Percentiles rank a stretch among this genome's conserved stretches.
These are phyloP conservation scores for Hecatera dysodea DNA, from an alignment of 2,888 invertebrate genomes.

Conservation along the genomic window DNA sequence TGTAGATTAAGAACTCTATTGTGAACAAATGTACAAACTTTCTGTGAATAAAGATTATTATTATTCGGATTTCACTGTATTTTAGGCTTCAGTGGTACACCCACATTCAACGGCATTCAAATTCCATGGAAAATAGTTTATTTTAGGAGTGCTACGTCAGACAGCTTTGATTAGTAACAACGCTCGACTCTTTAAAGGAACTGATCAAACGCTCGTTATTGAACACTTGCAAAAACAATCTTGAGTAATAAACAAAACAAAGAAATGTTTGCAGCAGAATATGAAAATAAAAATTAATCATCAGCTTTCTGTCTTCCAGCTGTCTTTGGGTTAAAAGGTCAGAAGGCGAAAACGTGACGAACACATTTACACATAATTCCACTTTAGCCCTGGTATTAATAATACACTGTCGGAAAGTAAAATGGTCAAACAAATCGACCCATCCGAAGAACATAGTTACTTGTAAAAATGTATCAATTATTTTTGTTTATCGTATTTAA, in stretches of 20 bases:
- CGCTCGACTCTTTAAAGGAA: constrained; percentile 19
- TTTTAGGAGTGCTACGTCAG: not conserved
- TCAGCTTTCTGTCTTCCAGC: too few species aligned
- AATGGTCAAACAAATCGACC: constrained; percentile 60
- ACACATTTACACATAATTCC: constrained; percentile 60
- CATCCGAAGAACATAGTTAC: too few species aligned
- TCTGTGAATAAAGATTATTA: too few species aligned
- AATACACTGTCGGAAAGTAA: constrained; percentile 55
- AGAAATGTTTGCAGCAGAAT: not conserved
- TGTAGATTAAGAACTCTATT: too few species aligned
- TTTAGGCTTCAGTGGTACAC: not conserved
- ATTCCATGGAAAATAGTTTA: constrained; percentile 9
- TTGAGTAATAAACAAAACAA: constrained; percentile 1
- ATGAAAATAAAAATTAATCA: constrained; percentile 6
- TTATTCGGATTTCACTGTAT: not conserved
- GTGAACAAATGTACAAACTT: too few species aligned
- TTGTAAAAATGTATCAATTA: too few species aligned
- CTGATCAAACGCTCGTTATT: constrained; percentile 40
- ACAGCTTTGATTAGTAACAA: not conserved
- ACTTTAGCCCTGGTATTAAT: constrained; percentile 63
- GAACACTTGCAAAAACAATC: constrained; percentile 29
- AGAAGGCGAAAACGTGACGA: constrained; percentile 25
- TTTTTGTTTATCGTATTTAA: too few species aligned
- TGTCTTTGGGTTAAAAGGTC: not conserved
- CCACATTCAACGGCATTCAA: not conserved